Percentiles rank a stretch among this genome's conserved stretches.
phyloP scores from a whole-genome alignment of 2,888 invertebrate species.

The Anodontia alba region DNA sequence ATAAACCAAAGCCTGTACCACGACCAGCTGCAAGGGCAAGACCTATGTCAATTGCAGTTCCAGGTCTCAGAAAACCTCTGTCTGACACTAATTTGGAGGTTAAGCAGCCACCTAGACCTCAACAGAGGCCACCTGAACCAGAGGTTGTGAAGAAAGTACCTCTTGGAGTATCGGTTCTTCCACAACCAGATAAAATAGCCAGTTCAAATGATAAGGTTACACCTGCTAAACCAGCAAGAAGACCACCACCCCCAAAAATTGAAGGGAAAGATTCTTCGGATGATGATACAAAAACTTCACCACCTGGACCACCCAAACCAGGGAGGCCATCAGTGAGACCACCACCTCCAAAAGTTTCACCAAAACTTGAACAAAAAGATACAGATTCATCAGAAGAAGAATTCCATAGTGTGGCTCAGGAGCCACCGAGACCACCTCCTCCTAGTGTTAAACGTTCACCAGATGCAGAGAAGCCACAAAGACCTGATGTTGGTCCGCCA shows the following conservation, averaged over 20 bases:
- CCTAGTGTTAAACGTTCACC: not conserved
- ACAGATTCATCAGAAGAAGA: conserved; percentile 37
- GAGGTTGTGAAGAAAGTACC: not conserved
- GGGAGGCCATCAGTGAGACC: conserved; percentile 61
- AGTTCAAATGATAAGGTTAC: conserved; percentile 11
- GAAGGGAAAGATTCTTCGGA: conserved; percentile 33
- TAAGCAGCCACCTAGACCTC: conserved; percentile 27
- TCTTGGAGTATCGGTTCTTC: conserved; percentile 39
- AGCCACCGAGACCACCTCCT: conserved; percentile 55
- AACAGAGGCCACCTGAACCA: conserved; percentile 7
- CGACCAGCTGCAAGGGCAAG: conserved; percentile 54
- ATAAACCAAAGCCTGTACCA: conserved; percentile 38
- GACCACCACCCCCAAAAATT: conserved; percentile 35
- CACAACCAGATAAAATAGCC: conserved; percentile 21
- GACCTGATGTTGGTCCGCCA: conserved; percentile 18
- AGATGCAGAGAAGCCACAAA: not conserved
- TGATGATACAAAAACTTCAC: conserved; percentile 41
- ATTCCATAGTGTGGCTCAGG: conserved; percentile 40
- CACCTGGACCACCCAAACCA: conserved; percentile 41
- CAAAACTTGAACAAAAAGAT: not conserved
- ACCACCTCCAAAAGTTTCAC: conserved; percentile 1
- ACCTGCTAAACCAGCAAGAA: conserved; percentile 32
- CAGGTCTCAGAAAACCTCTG: conserved; percentile 1
- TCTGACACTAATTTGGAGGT: not conserved
- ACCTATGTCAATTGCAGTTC: conserved; percentile 53